Conservation (phyloP, 1,140 invertebrate species). For the Zelostemma sp. region DNA sequence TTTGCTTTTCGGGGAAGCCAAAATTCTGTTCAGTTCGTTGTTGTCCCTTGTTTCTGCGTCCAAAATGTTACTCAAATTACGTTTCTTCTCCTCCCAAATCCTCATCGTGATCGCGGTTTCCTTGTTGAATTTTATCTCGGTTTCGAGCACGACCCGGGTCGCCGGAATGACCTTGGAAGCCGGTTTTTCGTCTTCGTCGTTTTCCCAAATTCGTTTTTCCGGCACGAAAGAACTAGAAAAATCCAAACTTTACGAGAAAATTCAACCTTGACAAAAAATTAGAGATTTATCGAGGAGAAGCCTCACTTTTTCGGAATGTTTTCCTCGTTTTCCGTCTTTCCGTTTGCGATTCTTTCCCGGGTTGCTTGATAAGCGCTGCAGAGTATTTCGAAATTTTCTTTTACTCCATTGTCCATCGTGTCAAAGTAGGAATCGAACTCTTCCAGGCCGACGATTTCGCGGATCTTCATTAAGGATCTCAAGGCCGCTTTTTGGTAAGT, state of each 20-base stretch:
- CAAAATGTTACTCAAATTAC: slow-evolving; percentile 48
- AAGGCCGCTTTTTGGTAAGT: slow-evolving; percentile 78
- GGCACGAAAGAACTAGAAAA: background rate
- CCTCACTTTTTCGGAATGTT: slow-evolving; percentile 14
- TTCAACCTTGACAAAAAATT: too few relatives aligned
- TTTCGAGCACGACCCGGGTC: slow-evolving; percentile 80
- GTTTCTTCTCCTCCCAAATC: slow-evolving; percentile 77
- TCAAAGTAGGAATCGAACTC: slow-evolving; percentile 73
- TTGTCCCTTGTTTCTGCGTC: slow-evolving; percentile 68
- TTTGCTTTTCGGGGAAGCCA: slow-evolving; percentile 25
- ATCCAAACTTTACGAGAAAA: too few relatives aligned
- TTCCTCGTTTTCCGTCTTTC: slow-evolving; percentile 16
- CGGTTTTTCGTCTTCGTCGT: slow-evolving; percentile 46
- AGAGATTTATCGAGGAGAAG: too few relatives aligned
- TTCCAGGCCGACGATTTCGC: slow-evolving; percentile 74
- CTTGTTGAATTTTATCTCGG: slow-evolving; percentile 83
- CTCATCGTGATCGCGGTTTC: slow-evolving; percentile 85
- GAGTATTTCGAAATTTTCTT: slow-evolving; percentile 76
- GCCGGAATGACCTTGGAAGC: slow-evolving; percentile 32
- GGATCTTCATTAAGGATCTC: slow-evolving; percentile 76
- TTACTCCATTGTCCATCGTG: slow-evolving; percentile 70
- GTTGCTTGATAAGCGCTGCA: slow-evolving; percentile 76
- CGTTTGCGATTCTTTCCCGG: slow-evolving; percentile 32
- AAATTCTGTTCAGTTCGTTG: slow-evolving; percentile 57
- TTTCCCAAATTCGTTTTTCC: slow-evolving; percentile 38